A percentile compares a stretch with the other conserved stretches of the same genome.
phyloP scores from a whole-genome alignment of 2,113 vertebrate genomes.

The Silurus asotus region DNA sequence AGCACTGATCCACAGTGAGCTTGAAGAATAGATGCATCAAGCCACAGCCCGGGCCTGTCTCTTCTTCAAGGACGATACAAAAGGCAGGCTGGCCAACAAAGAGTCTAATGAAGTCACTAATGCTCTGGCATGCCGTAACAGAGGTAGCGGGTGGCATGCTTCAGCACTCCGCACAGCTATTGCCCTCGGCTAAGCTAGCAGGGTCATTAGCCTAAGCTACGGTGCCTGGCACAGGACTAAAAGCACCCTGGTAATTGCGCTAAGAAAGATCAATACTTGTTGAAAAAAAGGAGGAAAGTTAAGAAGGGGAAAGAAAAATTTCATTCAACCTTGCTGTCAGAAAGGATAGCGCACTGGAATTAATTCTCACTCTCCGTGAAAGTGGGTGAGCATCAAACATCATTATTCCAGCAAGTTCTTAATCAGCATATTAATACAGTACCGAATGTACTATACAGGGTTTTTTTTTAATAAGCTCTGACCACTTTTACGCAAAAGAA shows the following conservation, averaged over 20 bases:
- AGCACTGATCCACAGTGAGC: conserved; percentile 52
- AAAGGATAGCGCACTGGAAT: conserved; percentile 46
- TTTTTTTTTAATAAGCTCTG: conserved; percentile 67
- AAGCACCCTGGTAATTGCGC: conserved; percentile 54
- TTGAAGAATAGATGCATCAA: conserved; percentile 63
- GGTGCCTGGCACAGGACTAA: conserved; percentile 52
- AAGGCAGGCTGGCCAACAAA: conserved; percentile 70
- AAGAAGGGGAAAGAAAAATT: conserved; percentile 21
- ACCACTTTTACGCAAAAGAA: conserved; percentile 63
- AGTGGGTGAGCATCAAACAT: conserved; percentile 62
- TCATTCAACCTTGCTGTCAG: conserved; percentile 52
- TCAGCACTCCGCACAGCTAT: conserved; percentile 61
- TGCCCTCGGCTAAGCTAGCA: conserved; percentile 52
- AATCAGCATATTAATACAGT: conserved; percentile 74
- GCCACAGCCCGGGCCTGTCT: conserved; percentile 56
- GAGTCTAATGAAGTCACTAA: conserved; percentile 75
- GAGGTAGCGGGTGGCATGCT: conserved; percentile 67
- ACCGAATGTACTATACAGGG: conserved; percentile 58
- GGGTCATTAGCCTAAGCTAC: conserved; percentile 65
- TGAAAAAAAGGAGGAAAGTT: conserved; percentile 45
- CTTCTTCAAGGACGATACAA: conserved; percentile 72
- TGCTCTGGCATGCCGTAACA: conserved; percentile 71
- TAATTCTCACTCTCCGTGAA: conserved; percentile 57
- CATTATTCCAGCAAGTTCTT: conserved; percentile 68
- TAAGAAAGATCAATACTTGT: conserved; percentile 63